A percentile compares a stretch with the other conserved stretches of the same genome.
These are phyloP conservation scores for Lasiurus cinereus DNA, from an alignment of 2,113 vertebrate genomes.

Conservation along the genomic window DNA sequence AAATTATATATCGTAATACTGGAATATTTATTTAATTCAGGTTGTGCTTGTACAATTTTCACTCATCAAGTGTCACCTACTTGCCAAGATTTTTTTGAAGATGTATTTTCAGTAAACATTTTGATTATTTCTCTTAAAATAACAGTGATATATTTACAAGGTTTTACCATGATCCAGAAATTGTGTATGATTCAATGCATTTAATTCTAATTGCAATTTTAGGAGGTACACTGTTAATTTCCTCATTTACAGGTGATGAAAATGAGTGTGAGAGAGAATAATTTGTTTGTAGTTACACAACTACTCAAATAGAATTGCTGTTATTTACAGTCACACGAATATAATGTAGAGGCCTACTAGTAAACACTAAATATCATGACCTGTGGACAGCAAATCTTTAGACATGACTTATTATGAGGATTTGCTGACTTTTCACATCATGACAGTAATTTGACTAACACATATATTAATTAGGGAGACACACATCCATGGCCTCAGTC, in stretches of 20 bases:
- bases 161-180: not conserved
- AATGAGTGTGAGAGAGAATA: not conserved
- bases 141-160: not conserved
- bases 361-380: not conserved
- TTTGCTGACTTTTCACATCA: not conserved
- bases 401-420: fast-evolving
- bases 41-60: not conserved
- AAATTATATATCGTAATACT: not conserved
- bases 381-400: not conserved
- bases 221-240: not conserved
- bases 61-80: not conserved
- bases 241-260: not conserved
- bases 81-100: not conserved
- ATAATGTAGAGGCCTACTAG: not conserved
- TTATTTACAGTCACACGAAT: not conserved
- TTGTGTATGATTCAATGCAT: not conserved
- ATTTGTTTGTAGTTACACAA: not conserved
- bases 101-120: not conserved
- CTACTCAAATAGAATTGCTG: not conserved
- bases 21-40: not conserved
- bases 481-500: not conserved
- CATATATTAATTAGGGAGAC: not conserved
- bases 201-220: not conserved
- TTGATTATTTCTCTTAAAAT: not conserved
- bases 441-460: not conserved